These are phyloP conservation scores for Alviniconcha marisindica DNA, from an alignment of 1,140 invertebrate genomes.

Conservation along the genomic window DNA sequence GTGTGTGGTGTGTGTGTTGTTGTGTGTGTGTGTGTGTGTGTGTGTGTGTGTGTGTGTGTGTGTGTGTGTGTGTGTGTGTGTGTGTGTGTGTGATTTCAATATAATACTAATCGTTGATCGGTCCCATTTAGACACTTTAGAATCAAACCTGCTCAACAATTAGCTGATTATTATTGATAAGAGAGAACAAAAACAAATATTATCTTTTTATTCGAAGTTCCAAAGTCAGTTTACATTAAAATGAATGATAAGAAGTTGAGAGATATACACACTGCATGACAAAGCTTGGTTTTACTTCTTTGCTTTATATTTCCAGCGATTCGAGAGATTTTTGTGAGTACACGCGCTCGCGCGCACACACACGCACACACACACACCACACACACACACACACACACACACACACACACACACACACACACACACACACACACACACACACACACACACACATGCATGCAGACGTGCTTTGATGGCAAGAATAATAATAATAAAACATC, in stretches of 20 bases:
- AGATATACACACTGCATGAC: not conserved
- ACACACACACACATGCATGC: conserved; percentile 2
- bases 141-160: too few relatives aligned
- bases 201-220: not conserved
- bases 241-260: not conserved
- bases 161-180: too few relatives aligned
- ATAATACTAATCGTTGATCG: too few relatives aligned
- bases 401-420: not conserved
- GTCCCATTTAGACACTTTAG: too few relatives aligned
- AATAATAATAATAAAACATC: too few relatives aligned
- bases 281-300: not conserved
- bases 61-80: not conserved
- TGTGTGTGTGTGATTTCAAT: not conserved
- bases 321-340: not conserved
- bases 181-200: not conserved
- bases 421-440: not conserved
- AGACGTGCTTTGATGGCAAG: too few relatives aligned
- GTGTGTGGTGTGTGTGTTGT: not conserved
- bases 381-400: not conserved
- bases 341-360: not conserved
- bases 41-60: conserved; percentile 24
- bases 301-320: not conserved
- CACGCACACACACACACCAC: not conserved
- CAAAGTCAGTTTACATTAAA: not conserved
- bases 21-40: conserved; percentile 16